Evolutionary conservation across 2,888 invertebrate genomes (phyloP), one percentile per base, ranked within the genome.

Genomic region (Ormyrus pomaceus): DNA sequence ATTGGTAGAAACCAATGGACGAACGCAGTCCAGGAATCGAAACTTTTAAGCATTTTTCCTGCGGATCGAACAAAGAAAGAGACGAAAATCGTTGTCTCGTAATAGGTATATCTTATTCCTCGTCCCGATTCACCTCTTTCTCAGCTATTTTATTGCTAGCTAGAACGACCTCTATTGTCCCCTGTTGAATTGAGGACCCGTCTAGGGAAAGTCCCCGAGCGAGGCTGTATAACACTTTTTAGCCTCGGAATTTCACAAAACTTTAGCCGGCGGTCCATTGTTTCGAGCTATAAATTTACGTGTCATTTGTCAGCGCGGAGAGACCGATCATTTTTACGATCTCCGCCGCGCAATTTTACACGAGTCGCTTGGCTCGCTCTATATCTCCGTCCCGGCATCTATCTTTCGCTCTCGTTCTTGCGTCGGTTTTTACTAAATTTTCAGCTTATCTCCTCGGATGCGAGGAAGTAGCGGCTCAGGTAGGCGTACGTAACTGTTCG

Each of bases 281-380:
- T 77, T 64, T 45, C 10, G 8, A 70, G 50, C 45, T 62, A 58
- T 70, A 72, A 78, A 78, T 72, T 72, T 59, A 55, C 9, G 53
- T 55, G 48, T 34, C 66, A 66, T 78, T 61, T 68, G 59, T 55
- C 66, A 46, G 11, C 34, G 34, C 2, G 8, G 34, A 51, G 46
- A 13, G 10, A 65, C 9, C 55, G 53, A 55, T 61, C 50, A 66
- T 65, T 78, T 59, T 78, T 66, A 68, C 34, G 59, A 65, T 70
- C 56, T 50, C 50, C 6, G 34, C 10, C 10, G 6, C 5, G 19
- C 19, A 65, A 71, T 71, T 71, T 71, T 19, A 45, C 71, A 10
- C 58, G 7, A 13, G 13, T 53, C 46, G 11, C 34, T 62, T 34
- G 34, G 34, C 19, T 19, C 55, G 53, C 34, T 53, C 55, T 68